Percentiles rank a stretch among this genome's conserved stretches.
These are phyloP conservation scores for Echeneis naucrates DNA, from an alignment of 2,797 vertebrate species.

Conservation along the genomic window DNA sequence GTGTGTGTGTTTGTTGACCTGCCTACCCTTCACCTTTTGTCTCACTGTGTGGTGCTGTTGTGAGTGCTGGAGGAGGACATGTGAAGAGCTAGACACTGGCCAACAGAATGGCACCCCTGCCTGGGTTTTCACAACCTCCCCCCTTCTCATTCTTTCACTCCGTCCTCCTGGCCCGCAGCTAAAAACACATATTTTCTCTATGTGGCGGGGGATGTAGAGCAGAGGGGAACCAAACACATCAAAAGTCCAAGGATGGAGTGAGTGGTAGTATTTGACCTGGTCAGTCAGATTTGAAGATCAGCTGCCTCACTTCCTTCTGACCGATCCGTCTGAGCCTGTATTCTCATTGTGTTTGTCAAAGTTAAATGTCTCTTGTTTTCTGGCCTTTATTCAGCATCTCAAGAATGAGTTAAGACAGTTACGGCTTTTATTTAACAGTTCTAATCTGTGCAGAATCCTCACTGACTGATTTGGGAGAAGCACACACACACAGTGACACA, in stretches of 20 bases:
- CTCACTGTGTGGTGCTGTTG: conserved; percentile 72
- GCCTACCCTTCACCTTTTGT: conserved; percentile 81
- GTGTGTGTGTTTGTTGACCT: conserved; percentile 61
- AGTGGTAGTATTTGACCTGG: conserved; percentile 60
- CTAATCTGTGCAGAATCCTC: conserved; percentile 66
- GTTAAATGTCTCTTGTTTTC: conserved; percentile 65
- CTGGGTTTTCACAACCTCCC: conserved; percentile 62
- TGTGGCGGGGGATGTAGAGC: conserved; percentile 25
- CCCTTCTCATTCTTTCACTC: conserved; percentile 40
- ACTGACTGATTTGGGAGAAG: conserved; percentile 59
- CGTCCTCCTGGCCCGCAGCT: conserved; percentile 75
- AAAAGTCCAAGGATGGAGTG: conserved; percentile 47
- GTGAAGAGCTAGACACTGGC: conserved; percentile 66
- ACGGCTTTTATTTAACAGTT: conserved; percentile 65
- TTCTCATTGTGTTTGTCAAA: conserved; percentile 59
- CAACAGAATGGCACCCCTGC: conserved; percentile 72
- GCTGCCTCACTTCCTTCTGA: conserved; percentile 27
- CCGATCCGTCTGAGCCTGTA: conserved; percentile 26
- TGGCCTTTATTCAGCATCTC: conserved; percentile 61
- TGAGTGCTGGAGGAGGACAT: conserved; percentile 67
- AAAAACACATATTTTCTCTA: conserved; percentile 70
- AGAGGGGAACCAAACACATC: conserved; percentile 52
- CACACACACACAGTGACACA: conserved; percentile 1
- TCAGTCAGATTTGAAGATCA: conserved; percentile 35
- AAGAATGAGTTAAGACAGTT: conserved; percentile 72